Evolutionary conservation across 2,113 vertebrate genomes (phyloP).

Genomic region (Balaeniceps rex): DNA sequence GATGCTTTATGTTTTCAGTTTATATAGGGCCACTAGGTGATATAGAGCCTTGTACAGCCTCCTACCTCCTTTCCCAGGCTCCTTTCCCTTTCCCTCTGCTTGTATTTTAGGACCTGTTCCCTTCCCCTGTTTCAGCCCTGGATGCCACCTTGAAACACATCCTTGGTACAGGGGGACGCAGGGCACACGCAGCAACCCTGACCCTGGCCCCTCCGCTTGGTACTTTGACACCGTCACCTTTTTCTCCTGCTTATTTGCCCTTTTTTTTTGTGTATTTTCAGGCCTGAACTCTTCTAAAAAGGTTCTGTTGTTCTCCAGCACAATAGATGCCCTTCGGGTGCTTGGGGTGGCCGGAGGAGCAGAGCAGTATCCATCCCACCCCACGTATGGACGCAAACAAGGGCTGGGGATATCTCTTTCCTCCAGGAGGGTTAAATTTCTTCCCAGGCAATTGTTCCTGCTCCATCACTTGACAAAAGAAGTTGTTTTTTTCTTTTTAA

Average conservation of each 20-base stretch:
- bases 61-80: neutral
- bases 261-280: neutral
- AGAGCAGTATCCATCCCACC: neutral
- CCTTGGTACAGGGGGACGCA: neutral
- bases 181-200: neutral
- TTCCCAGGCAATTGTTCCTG: neutral
- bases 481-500: neutral
- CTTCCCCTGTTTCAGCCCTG: neutral
- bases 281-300: neutral
- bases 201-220: neutral
- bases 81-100: neutral
- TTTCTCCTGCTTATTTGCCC: neutral
- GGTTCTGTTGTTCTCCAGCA: neutral
- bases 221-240: neutral
- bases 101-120: neutral
- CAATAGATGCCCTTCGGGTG: neutral
- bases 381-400: neutral
- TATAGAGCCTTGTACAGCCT: neutral
- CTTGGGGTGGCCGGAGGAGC: neutral
- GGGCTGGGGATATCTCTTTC: neutral
- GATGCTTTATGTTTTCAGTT: neutral
- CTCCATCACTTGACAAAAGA: neutral
- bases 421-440: conserved; percentile 10
- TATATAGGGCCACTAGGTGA: neutral
- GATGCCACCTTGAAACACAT: neutral